Evolutionary conservation across 1,140 invertebrate species (phyloP).

Genomic region (Trinorchestia longiramus): DNA sequence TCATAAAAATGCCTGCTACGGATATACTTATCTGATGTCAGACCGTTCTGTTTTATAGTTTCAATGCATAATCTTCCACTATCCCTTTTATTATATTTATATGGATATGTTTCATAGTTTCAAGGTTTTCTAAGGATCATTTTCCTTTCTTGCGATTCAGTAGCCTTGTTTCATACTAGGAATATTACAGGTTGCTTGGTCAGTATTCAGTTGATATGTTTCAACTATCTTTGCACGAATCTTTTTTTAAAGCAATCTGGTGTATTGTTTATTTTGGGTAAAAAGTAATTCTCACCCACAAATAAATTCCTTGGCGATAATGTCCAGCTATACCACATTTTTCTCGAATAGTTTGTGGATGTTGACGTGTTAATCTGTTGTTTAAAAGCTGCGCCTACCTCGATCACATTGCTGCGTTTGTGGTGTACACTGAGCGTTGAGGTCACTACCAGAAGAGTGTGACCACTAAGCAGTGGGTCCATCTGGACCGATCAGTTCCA

Average conservation of each 20-base stretch:
- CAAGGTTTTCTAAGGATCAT: not conserved
- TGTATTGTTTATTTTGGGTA: no score
- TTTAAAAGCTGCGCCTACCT: not conserved
- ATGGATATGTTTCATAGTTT: not conserved
- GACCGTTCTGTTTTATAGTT: no score
- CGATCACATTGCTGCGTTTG: not conserved
- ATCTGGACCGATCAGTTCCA: not conserved
- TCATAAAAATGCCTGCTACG: no score
- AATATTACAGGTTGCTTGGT: not conserved
- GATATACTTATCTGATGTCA: no score
- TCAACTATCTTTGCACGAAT: not conserved
- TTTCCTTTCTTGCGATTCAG: no score
- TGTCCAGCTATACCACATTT: not conserved
- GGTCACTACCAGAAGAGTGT: not conserved
- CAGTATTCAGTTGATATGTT: not conserved
- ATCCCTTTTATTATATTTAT: no score
- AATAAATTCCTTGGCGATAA: not conserved
- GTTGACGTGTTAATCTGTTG: not conserved
- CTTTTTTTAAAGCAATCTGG: no score
- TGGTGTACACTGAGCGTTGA: not conserved
- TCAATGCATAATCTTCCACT: no score
- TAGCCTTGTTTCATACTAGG: not conserved
- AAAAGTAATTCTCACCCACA: no score
- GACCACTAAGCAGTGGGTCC: not conserved
- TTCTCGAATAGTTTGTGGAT: not conserved